Conservation (phyloP, 2,113 vertebrate genomes). For the Urocynchramus pylzowi region DNA sequence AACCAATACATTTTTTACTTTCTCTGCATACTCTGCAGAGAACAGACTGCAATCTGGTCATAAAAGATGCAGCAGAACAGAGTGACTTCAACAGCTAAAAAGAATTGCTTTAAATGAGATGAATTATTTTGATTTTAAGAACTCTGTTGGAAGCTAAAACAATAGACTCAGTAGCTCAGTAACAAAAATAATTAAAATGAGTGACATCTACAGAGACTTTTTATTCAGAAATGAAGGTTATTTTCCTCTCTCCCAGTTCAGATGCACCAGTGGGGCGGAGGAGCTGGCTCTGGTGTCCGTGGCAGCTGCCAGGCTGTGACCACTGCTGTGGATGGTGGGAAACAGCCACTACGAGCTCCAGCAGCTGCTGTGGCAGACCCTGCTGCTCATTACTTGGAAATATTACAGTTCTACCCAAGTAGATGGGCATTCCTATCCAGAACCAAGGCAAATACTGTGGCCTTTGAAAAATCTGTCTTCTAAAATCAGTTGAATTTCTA, state of each 20-base stretch:
- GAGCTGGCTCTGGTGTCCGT: fast-evolving
- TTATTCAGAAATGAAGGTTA: not conserved
- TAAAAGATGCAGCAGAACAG: not conserved
- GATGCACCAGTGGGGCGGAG: not conserved
- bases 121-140: slow-evolving; percentile 1
- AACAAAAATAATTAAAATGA: not conserved
- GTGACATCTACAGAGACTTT: not conserved
- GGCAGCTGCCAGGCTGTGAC: not conserved
- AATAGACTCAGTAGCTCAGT: not conserved
- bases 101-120: not conserved
- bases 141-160: not conserved
- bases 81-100: not conserved
- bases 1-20: not conserved
- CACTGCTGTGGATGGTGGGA: not conserved
- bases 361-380: not conserved
- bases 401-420: not conserved
- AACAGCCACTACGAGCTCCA: not conserved
- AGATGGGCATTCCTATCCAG: not conserved
- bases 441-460: not conserved
- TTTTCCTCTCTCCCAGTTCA: not conserved
- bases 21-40: not conserved
- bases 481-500: not conserved
- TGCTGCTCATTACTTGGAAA: not conserved
- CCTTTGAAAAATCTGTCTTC: not conserved
- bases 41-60: not conserved